Evolutionary conservation across 2,888 invertebrate species (phyloP).

Genomic region (Dione juno): DNA sequence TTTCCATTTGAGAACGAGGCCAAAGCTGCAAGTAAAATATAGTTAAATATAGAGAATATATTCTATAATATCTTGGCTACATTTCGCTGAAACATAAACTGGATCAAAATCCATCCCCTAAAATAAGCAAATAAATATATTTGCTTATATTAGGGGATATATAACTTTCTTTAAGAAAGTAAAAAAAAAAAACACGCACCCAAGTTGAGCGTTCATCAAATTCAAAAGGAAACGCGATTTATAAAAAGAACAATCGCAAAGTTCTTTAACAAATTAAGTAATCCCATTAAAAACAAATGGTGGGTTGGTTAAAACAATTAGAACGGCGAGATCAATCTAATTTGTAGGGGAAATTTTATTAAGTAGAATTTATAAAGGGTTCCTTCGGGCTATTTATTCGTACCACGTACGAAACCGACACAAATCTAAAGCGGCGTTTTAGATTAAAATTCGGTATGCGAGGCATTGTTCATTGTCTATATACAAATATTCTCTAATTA

Average conservation of each 20-base stretch:
- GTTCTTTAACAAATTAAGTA: constrained; percentile 34
- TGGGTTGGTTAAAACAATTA: constrained; percentile 37
- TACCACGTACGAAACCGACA: constrained; percentile 54
- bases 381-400: constrained; percentile 41
- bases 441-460: constrained; percentile 77
- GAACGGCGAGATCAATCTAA: constrained; percentile 41
- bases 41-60: no score
- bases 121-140: background rate
- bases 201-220: background rate
- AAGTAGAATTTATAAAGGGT: constrained; percentile 39
- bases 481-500: constrained; percentile 73
- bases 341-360: constrained; percentile 38
- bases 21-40: no score
- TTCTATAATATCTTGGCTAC: no score
- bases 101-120: background rate
- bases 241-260: constrained; percentile 27
- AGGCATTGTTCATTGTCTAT: constrained; percentile 74
- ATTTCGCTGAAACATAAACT: no score
- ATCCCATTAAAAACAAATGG: constrained; percentile 29
- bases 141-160: no score
- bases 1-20: no score
- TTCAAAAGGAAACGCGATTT: constrained; percentile 4
- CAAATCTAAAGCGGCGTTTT: constrained; percentile 68
- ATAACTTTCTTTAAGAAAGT: background rate
- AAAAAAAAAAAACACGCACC: background rate